phyloP scores from a whole-genome alignment of 2,113 vertebrate genomes.

The Podarcis cretensis region DNA sequence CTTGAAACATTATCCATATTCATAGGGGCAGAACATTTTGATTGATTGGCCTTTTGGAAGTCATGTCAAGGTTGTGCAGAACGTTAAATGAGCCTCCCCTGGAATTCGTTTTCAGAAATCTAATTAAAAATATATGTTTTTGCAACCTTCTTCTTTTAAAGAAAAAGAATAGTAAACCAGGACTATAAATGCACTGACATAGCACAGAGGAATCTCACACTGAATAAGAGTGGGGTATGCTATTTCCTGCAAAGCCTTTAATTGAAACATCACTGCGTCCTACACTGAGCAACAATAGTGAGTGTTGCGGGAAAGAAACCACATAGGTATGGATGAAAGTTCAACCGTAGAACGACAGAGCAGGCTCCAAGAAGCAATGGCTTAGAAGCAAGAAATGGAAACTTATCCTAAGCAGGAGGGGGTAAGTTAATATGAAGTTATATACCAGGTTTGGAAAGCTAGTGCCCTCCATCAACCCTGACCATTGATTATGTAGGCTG shows the following conservation, averaged over 20 bases:
- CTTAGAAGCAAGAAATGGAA: not conserved
- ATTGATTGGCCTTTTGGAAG: conserved; percentile 33
- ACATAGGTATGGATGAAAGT: not conserved
- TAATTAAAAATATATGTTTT: not conserved
- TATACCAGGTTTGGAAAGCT: too few relatives aligned
- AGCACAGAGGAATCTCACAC: not conserved
- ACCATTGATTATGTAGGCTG: too few relatives aligned
- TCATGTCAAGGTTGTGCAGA: conserved; percentile 16
- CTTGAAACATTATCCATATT: not conserved
- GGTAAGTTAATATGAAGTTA: not conserved
- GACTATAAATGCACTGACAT: not conserved
- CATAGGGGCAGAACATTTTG: not conserved
- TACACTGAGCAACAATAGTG: not conserved
- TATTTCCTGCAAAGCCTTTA: not conserved
- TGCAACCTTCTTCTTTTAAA: not conserved
- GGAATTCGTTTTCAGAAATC: conserved; percentile 1
- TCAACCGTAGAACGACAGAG: not conserved
- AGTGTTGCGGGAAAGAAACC: not conserved
- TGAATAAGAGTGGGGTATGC: not conserved
- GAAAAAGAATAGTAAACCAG: not conserved
- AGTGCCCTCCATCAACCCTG: too few relatives aligned
- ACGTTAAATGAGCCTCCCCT: not conserved
- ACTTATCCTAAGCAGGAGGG: not conserved
- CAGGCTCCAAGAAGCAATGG: not conserved
- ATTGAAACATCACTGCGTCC: not conserved